Conservation (phyloP, 2,888 invertebrate species). For the Diarsia mendica region DNA sequence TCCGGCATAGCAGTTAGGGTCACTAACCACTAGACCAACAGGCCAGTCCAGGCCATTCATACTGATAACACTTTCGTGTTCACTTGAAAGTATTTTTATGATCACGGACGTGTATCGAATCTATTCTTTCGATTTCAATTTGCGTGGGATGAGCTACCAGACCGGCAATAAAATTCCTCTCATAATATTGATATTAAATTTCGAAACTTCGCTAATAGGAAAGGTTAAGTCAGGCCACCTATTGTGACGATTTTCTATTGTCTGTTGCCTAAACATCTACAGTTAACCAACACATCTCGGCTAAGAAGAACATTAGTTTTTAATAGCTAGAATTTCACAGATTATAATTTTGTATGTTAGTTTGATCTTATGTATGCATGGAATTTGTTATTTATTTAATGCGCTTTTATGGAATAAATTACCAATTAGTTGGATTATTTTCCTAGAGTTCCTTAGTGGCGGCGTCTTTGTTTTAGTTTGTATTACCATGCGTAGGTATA, state of each 20-base stretch:
- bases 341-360: slow-evolving; percentile 40
- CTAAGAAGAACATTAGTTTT: slow-evolving; percentile 32
- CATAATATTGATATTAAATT: slow-evolving; percentile 56
- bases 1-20: too few relatives aligned
- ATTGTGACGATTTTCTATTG: slow-evolving; percentile 58
- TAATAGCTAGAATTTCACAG: slow-evolving; percentile 39
- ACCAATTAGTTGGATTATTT: slow-evolving; percentile 37
- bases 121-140: slow-evolving; percentile 60
- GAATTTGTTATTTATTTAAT: slow-evolving; percentile 27
- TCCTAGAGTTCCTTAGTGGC: slow-evolving; percentile 22
- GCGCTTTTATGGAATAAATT: slow-evolving; percentile 50
- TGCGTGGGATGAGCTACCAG: slow-evolving; percentile 60
- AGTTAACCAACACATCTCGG: slow-evolving; percentile 28
- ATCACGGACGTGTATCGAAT: slow-evolving; percentile 46
- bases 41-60: slow-evolving; percentile 19
- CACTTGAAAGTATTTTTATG: slow-evolving; percentile 63
- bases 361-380: slow-evolving; percentile 37
- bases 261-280: slow-evolving; percentile 39
- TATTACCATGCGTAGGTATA: background rate
- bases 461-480: slow-evolving; percentile 33
- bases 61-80: slow-evolving; percentile 58
- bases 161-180: slow-evolving; percentile 56
- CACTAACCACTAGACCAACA: too few relatives aligned
- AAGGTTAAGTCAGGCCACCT: slow-evolving; percentile 53
- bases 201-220: slow-evolving; percentile 56